Conservation (phyloP, 2,113 vertebrate species). For the Coryphaenoides rupestris region DNA sequence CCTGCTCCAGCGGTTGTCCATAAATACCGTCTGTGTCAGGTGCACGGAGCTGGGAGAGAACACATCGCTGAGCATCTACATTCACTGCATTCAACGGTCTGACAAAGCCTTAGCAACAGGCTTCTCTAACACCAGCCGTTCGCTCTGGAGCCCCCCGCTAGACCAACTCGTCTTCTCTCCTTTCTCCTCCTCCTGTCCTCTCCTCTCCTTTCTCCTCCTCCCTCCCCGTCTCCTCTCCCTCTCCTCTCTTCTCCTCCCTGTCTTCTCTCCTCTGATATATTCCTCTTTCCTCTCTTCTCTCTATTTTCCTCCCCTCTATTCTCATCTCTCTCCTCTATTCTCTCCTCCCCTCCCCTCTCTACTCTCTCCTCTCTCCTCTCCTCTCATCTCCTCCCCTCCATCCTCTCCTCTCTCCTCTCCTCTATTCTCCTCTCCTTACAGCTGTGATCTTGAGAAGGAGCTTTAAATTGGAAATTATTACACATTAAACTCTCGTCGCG, state of each 20-base stretch:
- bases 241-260: too few species aligned
- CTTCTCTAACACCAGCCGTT: conserved; percentile 83
- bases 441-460: conserved; percentile 96
- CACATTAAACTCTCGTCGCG: conserved; percentile 98
- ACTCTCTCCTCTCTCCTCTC: too few species aligned
- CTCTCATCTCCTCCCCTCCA: too few species aligned
- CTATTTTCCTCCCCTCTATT: too few species aligned
- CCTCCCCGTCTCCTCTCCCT: conserved; percentile 44
- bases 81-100: conserved; percentile 94
- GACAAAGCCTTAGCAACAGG: conserved; percentile 95
- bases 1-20: too few species aligned
- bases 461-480: conserved; percentile 99
- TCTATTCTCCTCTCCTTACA: conserved; percentile 59
- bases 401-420: too few species aligned
- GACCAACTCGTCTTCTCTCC: conserved; percentile 80
- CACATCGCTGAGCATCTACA: conserved; percentile 96
- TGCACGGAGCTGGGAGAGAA: conserved; percentile 88
- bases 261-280: too few species aligned
- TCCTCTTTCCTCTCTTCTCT: too few species aligned
- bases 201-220: conserved; percentile 86
- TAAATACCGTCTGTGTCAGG: conserved; percentile 90
- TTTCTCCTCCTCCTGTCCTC: conserved; percentile 85
- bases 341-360: too few species aligned
- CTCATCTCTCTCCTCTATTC: too few species aligned
- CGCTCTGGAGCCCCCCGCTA: too few species aligned